A percentile compares a stretch with the other conserved stretches of the same genome.
These are phyloP conservation scores for Cyanoramphus novaezelandiae DNA, from an alignment of 2,113 vertebrate species.

Conservation along the genomic window DNA sequence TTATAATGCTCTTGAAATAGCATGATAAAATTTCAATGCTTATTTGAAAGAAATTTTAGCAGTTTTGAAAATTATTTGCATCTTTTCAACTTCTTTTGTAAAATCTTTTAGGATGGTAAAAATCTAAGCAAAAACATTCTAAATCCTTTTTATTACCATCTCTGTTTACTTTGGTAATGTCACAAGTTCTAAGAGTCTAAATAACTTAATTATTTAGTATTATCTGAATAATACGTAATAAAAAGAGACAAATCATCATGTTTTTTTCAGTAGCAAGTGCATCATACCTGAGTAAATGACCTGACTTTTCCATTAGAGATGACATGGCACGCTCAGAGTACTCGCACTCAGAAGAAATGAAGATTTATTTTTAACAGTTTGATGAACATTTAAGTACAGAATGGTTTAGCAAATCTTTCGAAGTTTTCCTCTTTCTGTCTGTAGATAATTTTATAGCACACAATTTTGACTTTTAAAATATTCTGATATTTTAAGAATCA, in stretches of 20 bases:
- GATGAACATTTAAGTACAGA: slow-evolving; percentile 62
- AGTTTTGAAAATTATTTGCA: slow-evolving; percentile 3
- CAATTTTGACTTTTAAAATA: neutral
- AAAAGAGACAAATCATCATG: slow-evolving; percentile 78
- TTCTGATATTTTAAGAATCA: neutral
- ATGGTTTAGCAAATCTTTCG: neutral
- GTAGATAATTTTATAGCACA: neutral
- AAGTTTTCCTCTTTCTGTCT: neutral
- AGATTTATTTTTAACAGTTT: slow-evolving; percentile 66
- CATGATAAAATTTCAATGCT: neutral
- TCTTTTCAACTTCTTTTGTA: neutral
- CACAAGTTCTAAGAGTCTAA: slow-evolving; percentile 60
- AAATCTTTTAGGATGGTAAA: slow-evolving; percentile 4
- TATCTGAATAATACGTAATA: slow-evolving; percentile 75
- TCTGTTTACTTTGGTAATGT: slow-evolving; percentile 60
- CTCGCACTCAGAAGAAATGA: slow-evolving; percentile 62
- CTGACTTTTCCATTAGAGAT: slow-evolving; percentile 79
- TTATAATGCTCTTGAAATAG: neutral
- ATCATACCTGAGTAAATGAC: slow-evolving; percentile 73
- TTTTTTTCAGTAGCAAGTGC: slow-evolving; percentile 74
- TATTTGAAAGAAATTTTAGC: neutral
- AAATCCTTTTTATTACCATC: slow-evolving; percentile 54
- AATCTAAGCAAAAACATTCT: neutral
- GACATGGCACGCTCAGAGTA: slow-evolving; percentile 21
- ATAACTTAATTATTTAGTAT: slow-evolving; percentile 76